Evolutionary conservation across 2,888 invertebrate species (phyloP).

Genomic region (Caenorhabditis sulstoni): DNA sequence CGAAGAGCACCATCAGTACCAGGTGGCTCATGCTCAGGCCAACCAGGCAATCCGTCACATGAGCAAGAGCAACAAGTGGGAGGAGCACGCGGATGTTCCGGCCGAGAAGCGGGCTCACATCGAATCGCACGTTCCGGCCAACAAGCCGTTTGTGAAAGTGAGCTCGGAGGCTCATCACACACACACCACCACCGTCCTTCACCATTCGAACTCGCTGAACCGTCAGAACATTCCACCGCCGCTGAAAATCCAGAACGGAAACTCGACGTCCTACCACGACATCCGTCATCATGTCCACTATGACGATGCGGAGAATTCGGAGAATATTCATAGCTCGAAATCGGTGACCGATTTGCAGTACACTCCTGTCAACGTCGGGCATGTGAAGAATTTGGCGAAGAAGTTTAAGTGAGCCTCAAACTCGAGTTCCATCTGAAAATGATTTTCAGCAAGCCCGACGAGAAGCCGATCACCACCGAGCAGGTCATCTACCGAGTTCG

Average conservation of each 20-base stretch:
- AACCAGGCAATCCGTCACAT: conserved; percentile 55
- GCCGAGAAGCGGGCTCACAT: no score
- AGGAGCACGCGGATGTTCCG: conserved; percentile 33
- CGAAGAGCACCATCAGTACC: neutral
- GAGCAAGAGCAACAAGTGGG: conserved; percentile 67
- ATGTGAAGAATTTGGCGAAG: conserved; percentile 52
- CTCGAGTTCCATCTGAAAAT: neutral
- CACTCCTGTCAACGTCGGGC: conserved; percentile 38
- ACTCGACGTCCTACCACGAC: conserved; percentile 20
- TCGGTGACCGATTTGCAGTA: conserved; percentile 21
- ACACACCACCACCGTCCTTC: conserved; percentile 22
- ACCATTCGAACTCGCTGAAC: conserved; percentile 49
- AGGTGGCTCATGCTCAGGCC: conserved; percentile 12
- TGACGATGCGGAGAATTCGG: conserved; percentile 21
- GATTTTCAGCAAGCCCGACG: conserved; percentile 50
- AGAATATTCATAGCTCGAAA: conserved; percentile 22
- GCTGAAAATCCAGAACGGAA: conserved; percentile 29
- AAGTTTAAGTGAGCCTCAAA: conserved; percentile 32
- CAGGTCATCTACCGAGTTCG: conserved; percentile 48
- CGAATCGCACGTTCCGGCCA: no score
- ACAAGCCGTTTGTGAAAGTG: conserved; percentile 50
- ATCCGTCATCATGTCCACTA: conserved; percentile 24
- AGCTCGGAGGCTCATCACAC: neutral
- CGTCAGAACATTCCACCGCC: conserved; percentile 51
- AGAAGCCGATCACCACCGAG: conserved; percentile 51